Conservation (phyloP, 2,888 invertebrate genomes). For the Cremastinae sp. region DNA sequence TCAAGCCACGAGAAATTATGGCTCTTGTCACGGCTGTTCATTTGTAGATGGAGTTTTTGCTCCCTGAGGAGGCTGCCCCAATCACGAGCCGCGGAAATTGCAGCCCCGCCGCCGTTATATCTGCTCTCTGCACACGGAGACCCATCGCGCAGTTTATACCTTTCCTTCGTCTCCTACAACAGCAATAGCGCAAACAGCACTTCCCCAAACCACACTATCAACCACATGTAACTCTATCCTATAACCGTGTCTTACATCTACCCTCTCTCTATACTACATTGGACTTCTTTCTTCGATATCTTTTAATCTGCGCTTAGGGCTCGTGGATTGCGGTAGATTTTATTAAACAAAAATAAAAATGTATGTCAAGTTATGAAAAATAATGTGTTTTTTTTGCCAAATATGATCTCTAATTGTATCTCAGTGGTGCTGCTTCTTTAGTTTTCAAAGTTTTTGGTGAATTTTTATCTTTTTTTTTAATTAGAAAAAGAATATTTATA, state of each 20-base stretch:
- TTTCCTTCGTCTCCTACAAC: conserved; percentile 53
- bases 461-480: too few species aligned
- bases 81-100: conserved; percentile 87
- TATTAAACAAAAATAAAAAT: too few species aligned
- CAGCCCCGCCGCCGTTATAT: conserved; percentile 75
- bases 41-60: conserved; percentile 87
- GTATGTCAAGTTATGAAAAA: too few species aligned
- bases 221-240: conserved; percentile 55
- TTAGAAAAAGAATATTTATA: too few species aligned
- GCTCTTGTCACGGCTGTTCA: conserved; percentile 87
- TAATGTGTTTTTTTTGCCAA: too few species aligned
- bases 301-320: conserved; percentile 65
- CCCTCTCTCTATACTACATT: conserved; percentile 25
- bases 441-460: too few species aligned
- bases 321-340: too few species aligned
- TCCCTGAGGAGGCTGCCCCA: conserved; percentile 85
- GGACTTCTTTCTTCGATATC: conserved; percentile 63
- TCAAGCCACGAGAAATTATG: conserved; percentile 83
- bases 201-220: conserved; percentile 58
- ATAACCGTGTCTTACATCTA: conserved; percentile 67
- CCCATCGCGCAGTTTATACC: conserved; percentile 68
- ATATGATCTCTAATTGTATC: too few species aligned
- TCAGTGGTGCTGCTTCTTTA: too few species aligned
- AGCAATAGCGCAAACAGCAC: conserved; percentile 53
- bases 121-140: conserved; percentile 66